A percentile compares a stretch with the other conserved stretches of the same genome.
Conservation (phyloP, 1,140 invertebrate genomes). For the Acromyrmex heyeri region DNA sequence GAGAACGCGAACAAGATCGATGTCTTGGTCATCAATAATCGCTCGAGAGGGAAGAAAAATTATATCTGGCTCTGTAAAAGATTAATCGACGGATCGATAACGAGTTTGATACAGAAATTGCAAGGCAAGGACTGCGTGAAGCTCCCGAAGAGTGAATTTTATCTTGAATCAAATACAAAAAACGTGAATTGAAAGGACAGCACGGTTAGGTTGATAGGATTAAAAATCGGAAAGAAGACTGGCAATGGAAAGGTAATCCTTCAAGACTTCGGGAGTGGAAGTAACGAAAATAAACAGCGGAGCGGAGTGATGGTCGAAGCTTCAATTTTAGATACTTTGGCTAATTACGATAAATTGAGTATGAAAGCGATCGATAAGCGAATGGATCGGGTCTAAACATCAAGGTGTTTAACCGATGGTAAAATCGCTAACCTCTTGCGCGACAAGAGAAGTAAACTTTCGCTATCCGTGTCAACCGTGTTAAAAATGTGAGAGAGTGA, state of each 20-base stretch:
- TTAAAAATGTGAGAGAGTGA: conserved; percentile 15
- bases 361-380: not conserved
- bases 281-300: not conserved
- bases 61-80: conserved; percentile 2
- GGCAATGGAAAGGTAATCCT: not conserved
- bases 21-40: not conserved
- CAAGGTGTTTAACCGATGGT: not conserved
- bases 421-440: not conserved
- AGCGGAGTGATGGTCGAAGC: not conserved
- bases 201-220: not conserved
- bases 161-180: not conserved
- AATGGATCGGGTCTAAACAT: not conserved
- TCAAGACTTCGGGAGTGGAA: not conserved
- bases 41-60: not conserved
- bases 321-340: not conserved
- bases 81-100: not conserved
- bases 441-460: conserved; percentile 2
- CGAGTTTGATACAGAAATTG: conserved; percentile 20
- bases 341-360: not conserved
- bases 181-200: not conserved
- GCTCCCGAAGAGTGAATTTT: not conserved
- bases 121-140: conserved; percentile 31
- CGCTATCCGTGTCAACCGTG: not conserved
- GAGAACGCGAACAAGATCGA: not conserved
- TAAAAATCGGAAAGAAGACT: not conserved